Evolutionary conservation across 2,888 invertebrate species (phyloP).

Genomic region (Nephrotoma flavescens): DNA sequence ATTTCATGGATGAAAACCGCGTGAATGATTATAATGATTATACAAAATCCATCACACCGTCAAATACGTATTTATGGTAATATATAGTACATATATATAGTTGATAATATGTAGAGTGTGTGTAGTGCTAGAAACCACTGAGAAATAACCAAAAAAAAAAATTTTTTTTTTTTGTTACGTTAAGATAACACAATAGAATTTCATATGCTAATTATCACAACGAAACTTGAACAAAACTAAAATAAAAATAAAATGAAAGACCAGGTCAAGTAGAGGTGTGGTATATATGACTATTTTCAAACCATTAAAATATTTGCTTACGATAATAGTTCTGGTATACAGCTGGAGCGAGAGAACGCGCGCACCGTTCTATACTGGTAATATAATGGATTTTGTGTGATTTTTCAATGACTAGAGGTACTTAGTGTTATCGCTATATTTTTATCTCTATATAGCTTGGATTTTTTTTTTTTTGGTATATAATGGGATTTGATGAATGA

Average conservation of each 20-base stretch:
- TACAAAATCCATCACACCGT: background rate
- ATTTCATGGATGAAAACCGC: background rate
- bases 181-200: background rate
- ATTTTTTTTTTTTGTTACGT: background rate
- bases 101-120: background rate
- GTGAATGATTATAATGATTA: background rate
- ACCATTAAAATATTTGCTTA: background rate
- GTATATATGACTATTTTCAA: background rate
- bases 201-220: background rate
- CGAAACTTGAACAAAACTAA: background rate
- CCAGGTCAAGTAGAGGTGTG: background rate
- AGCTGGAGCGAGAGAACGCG: background rate
- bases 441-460: background rate
- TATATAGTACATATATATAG: background rate
- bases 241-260: background rate
- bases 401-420: slow-evolving; percentile 2
- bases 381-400: background rate
- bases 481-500: slow-evolving; percentile 4
- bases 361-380: background rate
- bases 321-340: background rate
- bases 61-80: background rate
- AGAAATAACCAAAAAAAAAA: background rate
- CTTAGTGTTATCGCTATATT: slow-evolving; percentile 3
- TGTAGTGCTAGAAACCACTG: background rate
- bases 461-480: background rate